Percentiles rank a stretch among this genome's conserved stretches.
Conservation (phyloP, 2,888 invertebrate genomes). For the Linyphia triangularis region DNA sequence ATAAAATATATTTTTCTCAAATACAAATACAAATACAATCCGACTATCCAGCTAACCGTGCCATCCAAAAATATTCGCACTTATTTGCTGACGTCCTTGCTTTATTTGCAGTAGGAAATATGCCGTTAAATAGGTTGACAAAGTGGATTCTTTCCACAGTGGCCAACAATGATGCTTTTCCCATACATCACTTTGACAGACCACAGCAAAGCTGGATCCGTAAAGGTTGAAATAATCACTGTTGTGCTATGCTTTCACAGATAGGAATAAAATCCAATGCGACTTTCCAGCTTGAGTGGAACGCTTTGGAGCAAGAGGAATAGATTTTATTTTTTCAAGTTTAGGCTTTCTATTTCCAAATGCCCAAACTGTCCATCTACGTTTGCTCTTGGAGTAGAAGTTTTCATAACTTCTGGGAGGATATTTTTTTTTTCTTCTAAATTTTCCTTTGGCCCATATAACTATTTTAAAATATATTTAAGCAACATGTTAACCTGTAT, state of each 20-base stretch:
- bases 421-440: too few species aligned
- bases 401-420: too few species aligned
- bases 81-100: conserved; percentile 51
- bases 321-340: neutral
- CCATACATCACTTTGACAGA: conserved; percentile 56
- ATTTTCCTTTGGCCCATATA: too few species aligned
- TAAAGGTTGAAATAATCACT: conserved; percentile 20
- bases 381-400: too few species aligned
- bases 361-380: too few species aligned
- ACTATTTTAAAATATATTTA: too few species aligned
- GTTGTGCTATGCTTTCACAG: neutral
- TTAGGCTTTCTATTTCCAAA: neutral
- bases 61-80: conserved; percentile 16
- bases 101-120: conserved; percentile 40
- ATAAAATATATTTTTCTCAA: too few species aligned
- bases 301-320: neutral
- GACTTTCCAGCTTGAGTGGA: neutral
- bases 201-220: neutral
- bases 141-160: conserved; percentile 56
- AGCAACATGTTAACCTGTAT: too few species aligned
- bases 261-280: conserved; percentile 11
- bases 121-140: conserved; percentile 57
- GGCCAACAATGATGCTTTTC: conserved; percentile 35
- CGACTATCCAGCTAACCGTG: conserved; percentile 2
- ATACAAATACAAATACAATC: too few species aligned